Evolutionary conservation across 2,888 invertebrate species (phyloP), one percentile per base, ranked within the genome.

Genomic region (Ophioninae sp.): DNA sequence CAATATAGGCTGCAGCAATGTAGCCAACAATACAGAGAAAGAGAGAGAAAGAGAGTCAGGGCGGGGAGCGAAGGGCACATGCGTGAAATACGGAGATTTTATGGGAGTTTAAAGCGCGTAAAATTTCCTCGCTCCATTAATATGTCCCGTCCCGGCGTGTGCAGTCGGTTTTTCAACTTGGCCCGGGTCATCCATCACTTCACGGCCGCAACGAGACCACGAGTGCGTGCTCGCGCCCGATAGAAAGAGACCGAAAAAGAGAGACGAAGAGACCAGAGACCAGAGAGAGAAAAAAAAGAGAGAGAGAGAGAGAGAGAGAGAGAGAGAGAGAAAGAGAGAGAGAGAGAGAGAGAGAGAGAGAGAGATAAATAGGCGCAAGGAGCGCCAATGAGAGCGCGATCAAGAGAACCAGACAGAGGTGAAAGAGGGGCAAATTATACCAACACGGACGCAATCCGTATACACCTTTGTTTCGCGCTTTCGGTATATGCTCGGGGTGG

Each of bases 71-170:
- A 63, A 78, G 64, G 75, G 78, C 37, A 76, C 74, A 77, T 84
- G 87, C 87, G 86, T 87, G 88, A 86, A 87, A 89, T 90, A 87
- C 87, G 85, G 86, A 81, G 83, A 77, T 85, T 89, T 89, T 89
- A 90, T 88, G 89, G 85, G 88, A 88, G 87, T 87, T 90, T 90
- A 90, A 91, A 90, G 89, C 90, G 91, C 91, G 92, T 91, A 87
- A 92, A 92, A 91, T 92, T 88, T 90, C 87, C 79, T 76, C 84
- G 88, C 87, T 87, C 90, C 89, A 91, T 92, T 92, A 92, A 91
- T 91, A 88, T 88, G 87, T 86, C 83, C 84, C 88, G 83, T 67
- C 82, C 79, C 84, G 82, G 84, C 79, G 84, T 84, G 84, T 79
- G 84, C 81, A 84, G 81, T 59, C 72, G 73, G 79, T 82, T 68